Conservation (phyloP, 2,113 vertebrate species). For the Xenus cinereus region DNA sequence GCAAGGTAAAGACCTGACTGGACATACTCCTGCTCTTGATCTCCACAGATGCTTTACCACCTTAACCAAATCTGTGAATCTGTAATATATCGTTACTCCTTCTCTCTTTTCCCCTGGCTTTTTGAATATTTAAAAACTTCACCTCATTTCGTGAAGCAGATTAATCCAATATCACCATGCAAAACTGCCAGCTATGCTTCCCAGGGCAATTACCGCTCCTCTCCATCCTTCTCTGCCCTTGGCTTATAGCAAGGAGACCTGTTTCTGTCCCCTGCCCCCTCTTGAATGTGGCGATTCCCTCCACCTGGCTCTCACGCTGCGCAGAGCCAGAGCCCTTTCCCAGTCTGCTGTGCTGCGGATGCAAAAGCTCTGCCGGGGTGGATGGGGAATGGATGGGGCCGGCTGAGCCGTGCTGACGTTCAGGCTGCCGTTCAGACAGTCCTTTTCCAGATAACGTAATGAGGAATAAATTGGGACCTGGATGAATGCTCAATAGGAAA, state of each 20-base stretch:
- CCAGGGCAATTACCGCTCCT: background rate
- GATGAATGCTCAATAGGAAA: background rate
- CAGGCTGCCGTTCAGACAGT: background rate
- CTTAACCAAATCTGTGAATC: background rate
- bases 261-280: background rate
- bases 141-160: background rate
- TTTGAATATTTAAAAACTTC: background rate
- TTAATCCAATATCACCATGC: background rate
- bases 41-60: background rate
- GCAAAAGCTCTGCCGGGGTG: rapidly evolving
- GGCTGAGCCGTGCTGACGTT: rapidly evolving
- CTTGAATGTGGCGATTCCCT: background rate
- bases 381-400: background rate
- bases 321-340: rapidly evolving
- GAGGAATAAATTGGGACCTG: background rate
- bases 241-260: background rate
- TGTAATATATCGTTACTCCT: background rate
- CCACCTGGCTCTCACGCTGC: rapidly evolving
- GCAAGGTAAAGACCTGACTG: no score
- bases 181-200: background rate
- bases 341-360: background rate
- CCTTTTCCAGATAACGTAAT: background rate
- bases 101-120: background rate
- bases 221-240: background rate
- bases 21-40: background rate